Conservation (phyloP, 2,113 vertebrate genomes). For the Nothobranchius kuhntae region DNA sequence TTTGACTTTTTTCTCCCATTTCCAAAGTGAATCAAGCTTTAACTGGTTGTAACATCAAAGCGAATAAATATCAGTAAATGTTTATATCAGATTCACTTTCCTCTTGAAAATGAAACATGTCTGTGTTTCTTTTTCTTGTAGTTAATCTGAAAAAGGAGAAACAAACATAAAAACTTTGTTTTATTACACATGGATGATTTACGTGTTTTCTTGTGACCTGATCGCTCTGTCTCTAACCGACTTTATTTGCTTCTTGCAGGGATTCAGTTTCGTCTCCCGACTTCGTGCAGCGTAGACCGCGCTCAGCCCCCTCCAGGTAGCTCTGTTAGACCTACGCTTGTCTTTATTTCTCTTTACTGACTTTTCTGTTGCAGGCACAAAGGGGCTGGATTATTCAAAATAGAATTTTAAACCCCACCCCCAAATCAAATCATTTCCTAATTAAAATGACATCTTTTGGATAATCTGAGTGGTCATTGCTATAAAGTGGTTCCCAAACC, state of each 20-base stretch:
- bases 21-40: no score
- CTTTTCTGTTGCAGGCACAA: no score
- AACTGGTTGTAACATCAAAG: no score
- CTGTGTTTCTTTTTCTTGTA: slow-evolving; percentile 55
- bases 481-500: no score
- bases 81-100: no score
- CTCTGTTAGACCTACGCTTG: slow-evolving; percentile 2
- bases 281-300: slow-evolving; percentile 80
- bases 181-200: background rate
- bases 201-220: background rate
- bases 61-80: no score
- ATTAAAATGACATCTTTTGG: no score
- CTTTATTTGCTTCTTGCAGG: slow-evolving; percentile 75
- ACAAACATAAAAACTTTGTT: background rate
- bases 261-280: slow-evolving; percentile 85
- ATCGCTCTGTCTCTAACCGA: slow-evolving; percentile 50
- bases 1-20: background rate
- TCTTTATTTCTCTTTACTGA: background rate
- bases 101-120: slow-evolving; percentile 5
- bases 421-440: no score
- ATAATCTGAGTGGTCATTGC: no score
- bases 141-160: background rate
- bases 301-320: slow-evolving; percentile 80
- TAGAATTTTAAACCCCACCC: no score
- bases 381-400: no score